These are phyloP conservation scores for Penaeus chinensis DNA, from an alignment of 1,140 invertebrate genomes.

Conservation along the genomic window DNA sequence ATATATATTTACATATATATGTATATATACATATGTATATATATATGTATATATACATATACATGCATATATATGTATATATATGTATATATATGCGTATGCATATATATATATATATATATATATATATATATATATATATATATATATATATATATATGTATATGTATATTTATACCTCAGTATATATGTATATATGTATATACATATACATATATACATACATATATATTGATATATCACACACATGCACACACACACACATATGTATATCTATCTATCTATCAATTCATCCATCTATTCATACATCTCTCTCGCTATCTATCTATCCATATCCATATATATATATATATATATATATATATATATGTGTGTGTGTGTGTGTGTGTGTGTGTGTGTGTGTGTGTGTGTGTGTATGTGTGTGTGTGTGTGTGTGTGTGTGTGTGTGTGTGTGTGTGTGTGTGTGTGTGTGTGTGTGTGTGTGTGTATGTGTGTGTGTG, in stretches of 20 bases:
- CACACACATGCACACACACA: neutral
- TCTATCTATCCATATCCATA: neutral
- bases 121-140: constrained; percentile 26
- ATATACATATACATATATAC: neutral
- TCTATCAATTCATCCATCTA: neutral
- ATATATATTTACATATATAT: too few species aligned
- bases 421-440: neutral
- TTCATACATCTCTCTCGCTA: too few species aligned
- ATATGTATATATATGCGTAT: neutral
- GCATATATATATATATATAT: constrained; percentile 15
- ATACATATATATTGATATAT: neutral
- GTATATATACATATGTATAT: too few species aligned
- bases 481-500: too few species aligned
- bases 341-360: constrained; percentile 5
- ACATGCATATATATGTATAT: neutral
- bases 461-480: too few species aligned
- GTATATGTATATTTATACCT: neutral
- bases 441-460: too few species aligned
- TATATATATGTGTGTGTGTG: neutral
- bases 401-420: constrained; percentile 1
- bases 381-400: neutral
- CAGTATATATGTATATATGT: constrained; percentile 5
- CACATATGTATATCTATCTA: neutral
- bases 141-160: neutral
- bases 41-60: neutral